These are phyloP conservation scores for Diplodus puntazzo DNA, from an alignment of 2,797 vertebrate species.

Conservation along the genomic window DNA sequence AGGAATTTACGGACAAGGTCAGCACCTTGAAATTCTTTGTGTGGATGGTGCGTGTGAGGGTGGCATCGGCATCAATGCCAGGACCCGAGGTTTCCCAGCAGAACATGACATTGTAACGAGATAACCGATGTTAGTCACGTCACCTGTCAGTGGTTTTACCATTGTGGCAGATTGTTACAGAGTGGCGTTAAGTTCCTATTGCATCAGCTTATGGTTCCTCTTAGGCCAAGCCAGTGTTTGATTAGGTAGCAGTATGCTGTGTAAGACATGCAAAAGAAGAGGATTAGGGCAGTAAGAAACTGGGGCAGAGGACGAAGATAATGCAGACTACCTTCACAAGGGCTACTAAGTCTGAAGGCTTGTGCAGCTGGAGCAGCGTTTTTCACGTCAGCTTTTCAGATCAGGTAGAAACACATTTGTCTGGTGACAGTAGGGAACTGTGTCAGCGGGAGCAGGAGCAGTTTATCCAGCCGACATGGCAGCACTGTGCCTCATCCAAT, in stretches of 20 bases:
- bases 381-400: conserved; percentile 5
- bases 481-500: conserved; percentile 28
- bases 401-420: conserved; percentile 8
- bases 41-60: too few relatives aligned
- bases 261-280: conserved; percentile 23
- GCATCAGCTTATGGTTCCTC: conserved; percentile 1
- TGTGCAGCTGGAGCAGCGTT: not conserved
- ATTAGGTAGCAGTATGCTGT: conserved; percentile 11
- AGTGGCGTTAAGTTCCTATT: not conserved
- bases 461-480: conserved; percentile 34
- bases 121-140: too few relatives aligned
- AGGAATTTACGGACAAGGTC: too few relatives aligned
- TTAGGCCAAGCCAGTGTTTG: conserved; percentile 4
- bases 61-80: too few relatives aligned
- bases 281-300: conserved; percentile 48
- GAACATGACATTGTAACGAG: too few relatives aligned
- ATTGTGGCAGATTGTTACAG: not conserved
- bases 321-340: conserved; percentile 29
- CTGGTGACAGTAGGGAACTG: conserved; percentile 25
- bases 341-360: conserved; percentile 4
- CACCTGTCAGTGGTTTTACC: too few relatives aligned
- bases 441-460: conserved; percentile 50
- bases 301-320: conserved; percentile 38
- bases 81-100: too few relatives aligned
- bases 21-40: too few relatives aligned